These are phyloP conservation scores for Cosmopolites sordidus DNA, from an alignment of 2,888 invertebrate species.

Conservation along the genomic window DNA sequence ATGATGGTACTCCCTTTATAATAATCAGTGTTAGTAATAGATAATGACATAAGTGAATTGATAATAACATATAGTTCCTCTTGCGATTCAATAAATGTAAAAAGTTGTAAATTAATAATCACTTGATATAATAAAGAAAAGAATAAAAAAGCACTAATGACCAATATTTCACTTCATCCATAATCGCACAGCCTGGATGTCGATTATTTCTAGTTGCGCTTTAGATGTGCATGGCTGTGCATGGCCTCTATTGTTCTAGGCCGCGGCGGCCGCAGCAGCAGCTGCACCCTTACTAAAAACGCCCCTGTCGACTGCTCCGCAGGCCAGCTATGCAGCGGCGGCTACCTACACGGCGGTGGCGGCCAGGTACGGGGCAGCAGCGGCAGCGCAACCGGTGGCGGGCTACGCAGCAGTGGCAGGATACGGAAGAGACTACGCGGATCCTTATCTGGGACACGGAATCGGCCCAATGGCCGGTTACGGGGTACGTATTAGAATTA, in stretches of 20 bases:
- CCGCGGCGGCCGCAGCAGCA: constrained; percentile 60
- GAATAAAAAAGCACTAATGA: background rate
- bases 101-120: too few relatives aligned
- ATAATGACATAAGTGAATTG: too few relatives aligned
- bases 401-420: constrained; percentile 70
- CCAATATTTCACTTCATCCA: background rate
- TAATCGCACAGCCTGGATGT: constrained; percentile 29
- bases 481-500: constrained; percentile 67
- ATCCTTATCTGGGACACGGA: constrained; percentile 91
- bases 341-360: constrained; percentile 85
- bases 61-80: too few relatives aligned
- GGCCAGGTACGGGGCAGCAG: constrained; percentile 65
- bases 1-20: too few relatives aligned
- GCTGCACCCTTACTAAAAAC: constrained; percentile 78
- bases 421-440: constrained; percentile 87
- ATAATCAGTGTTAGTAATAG: too few relatives aligned
- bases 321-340: constrained; percentile 79
- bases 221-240: constrained; percentile 48
- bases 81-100: too few relatives aligned
- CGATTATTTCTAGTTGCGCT: constrained; percentile 33
- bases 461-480: constrained; percentile 96
- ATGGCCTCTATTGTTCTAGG: constrained; percentile 49
- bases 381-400: constrained; percentile 69
- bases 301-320: constrained; percentile 76
- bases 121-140: too few relatives aligned